phyloP scores from a whole-genome alignment of 2,888 invertebrate genomes.

The Acanthopleura granulata region DNA sequence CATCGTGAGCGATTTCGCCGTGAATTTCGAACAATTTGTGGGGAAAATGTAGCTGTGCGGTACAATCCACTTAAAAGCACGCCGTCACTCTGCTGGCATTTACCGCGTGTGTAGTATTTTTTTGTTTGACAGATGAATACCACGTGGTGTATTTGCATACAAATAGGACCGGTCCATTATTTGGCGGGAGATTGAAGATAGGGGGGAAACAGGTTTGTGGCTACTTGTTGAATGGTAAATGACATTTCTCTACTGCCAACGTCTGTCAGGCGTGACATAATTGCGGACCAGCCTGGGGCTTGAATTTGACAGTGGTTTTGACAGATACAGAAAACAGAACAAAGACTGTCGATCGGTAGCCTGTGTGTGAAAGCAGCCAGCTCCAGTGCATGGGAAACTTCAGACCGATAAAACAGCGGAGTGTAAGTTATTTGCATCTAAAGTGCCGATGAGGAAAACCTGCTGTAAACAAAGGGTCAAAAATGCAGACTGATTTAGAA shows the following conservation, averaged over 20 bases:
- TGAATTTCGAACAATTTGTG: not conserved
- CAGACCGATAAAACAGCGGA: no score
- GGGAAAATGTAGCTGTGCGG: not conserved
- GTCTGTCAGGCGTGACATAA: constrained; percentile 14
- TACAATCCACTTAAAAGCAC: constrained; percentile 31
- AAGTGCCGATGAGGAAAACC: no score
- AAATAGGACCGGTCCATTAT: constrained; percentile 23
- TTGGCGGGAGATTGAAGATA: constrained; percentile 18
- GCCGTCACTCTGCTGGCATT: constrained; percentile 36
- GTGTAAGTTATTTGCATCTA: no score
- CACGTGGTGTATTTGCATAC: constrained; percentile 45
- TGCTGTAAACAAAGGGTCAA: no score
- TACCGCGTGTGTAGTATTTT: constrained; percentile 32
- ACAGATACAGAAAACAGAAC: not conserved
- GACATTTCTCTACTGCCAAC: constrained; percentile 5
- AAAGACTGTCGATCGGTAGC: not conserved
- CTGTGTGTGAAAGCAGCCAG: no score
- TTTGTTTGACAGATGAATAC: constrained; percentile 52
- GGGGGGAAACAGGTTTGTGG: not conserved
- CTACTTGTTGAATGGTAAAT: constrained; percentile 17
- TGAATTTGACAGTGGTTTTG: not conserved
- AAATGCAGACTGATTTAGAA: no score
- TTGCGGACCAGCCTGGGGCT: not conserved
- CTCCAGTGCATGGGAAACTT: no score
- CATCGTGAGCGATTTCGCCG: not conserved